These are phyloP conservation scores for Ispidina lecontei DNA, from an alignment of 2,797 vertebrate species.

Conservation along the genomic window DNA sequence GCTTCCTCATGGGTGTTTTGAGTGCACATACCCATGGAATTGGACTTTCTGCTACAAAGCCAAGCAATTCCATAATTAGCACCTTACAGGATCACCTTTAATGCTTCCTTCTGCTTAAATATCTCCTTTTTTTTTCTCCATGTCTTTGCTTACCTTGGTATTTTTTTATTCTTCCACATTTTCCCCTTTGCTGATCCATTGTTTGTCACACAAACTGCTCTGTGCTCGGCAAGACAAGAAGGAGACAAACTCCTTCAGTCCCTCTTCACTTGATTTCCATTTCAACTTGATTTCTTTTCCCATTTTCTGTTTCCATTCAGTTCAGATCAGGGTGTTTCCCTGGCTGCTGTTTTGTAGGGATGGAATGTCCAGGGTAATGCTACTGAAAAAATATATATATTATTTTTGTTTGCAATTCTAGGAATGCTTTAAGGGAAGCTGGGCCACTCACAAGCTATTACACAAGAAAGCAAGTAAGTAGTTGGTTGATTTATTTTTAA, in stretches of 20 bases:
- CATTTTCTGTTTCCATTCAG: background rate
- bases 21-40: background rate
- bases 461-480: conserved; percentile 99
- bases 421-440: conserved; percentile 99
- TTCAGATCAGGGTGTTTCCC: background rate
- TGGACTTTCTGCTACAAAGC: background rate
- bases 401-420: conserved; percentile 72
- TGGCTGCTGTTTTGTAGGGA: background rate
- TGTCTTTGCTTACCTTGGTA: background rate
- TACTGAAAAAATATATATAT: conserved; percentile 9
- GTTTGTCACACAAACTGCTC: background rate
- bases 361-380: background rate
- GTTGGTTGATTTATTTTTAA: background rate
- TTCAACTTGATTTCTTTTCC: background rate
- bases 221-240: background rate
- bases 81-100: conserved; percentile 2
- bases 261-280: background rate
- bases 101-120: background rate
- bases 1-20: conserved; percentile 25
- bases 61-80: conserved; percentile 26
- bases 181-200: background rate
- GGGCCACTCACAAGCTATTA: conserved; percentile 94
- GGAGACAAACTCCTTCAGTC: background rate
- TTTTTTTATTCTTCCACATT: background rate
- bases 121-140: background rate